Percentiles rank a stretch among this genome's conserved stretches.
These are phyloP conservation scores for Momotus momota DNA, from an alignment of 2,797 vertebrate species.

Conservation along the genomic window DNA sequence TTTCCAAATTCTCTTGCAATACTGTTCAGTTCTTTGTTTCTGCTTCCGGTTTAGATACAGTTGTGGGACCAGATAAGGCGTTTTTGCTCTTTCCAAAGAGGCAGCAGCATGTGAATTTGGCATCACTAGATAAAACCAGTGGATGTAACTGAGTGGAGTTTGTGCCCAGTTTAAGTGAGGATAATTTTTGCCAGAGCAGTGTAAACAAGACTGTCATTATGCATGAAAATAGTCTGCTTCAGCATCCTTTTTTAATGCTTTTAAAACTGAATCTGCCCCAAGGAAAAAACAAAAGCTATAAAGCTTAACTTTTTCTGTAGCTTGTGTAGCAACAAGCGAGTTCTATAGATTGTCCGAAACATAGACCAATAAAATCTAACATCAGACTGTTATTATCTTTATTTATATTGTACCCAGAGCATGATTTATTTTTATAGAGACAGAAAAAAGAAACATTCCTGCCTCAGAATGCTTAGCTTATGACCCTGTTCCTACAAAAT, in stretches of 20 bases:
- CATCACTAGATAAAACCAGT: slow-evolving; percentile 54
- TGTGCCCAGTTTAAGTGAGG: slow-evolving; percentile 53
- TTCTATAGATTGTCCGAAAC: slow-evolving; percentile 20
- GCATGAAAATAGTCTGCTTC: slow-evolving; percentile 19
- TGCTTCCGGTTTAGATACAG: background rate
- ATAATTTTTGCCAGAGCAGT: slow-evolving; percentile 30
- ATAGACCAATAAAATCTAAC: slow-evolving; percentile 43
- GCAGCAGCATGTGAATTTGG: slow-evolving; percentile 2
- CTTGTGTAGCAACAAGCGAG: slow-evolving; percentile 20
- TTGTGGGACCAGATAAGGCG: slow-evolving; percentile 20
- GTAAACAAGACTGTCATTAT: slow-evolving; percentile 48
- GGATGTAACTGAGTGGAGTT: slow-evolving; percentile 5
- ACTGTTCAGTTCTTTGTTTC: background rate
- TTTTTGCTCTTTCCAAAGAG: background rate
- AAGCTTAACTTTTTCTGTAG: slow-evolving; percentile 47
- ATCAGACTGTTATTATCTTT: slow-evolving; percentile 49
- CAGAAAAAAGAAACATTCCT: slow-evolving; percentile 62
- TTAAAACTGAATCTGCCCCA: slow-evolving; percentile 36
- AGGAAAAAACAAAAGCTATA: background rate
- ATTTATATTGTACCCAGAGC: slow-evolving; percentile 49
- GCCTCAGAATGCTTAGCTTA: slow-evolving; percentile 60
- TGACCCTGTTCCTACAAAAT: slow-evolving; percentile 60
- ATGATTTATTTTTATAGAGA: slow-evolving; percentile 60
- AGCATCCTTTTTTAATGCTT: slow-evolving; percentile 33
- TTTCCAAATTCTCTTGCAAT: background rate